phyloP scores from a whole-genome alignment of 2,888 invertebrate genomes.

The Diaprepes abbreviatus region DNA sequence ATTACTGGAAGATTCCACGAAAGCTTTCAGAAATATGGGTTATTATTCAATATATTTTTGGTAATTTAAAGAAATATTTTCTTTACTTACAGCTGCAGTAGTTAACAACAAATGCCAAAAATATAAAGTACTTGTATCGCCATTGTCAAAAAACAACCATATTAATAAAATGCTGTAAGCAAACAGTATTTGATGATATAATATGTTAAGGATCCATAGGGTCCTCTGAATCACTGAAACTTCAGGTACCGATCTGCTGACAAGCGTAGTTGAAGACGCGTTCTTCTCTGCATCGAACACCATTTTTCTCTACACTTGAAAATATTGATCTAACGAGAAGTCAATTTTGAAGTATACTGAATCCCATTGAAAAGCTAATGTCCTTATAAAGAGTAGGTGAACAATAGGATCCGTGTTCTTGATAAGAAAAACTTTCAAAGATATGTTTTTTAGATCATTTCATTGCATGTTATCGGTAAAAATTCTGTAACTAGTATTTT shows the following conservation, averaged over 20 bases:
- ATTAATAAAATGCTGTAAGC: slow-evolving; percentile 55
- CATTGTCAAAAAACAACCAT: slow-evolving; percentile 56
- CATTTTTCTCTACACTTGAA: not conserved
- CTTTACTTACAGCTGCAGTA: slow-evolving; percentile 59
- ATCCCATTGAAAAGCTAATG: not conserved
- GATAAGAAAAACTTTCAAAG: too few species aligned
- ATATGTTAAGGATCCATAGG: slow-evolving; percentile 53
- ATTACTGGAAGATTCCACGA: too few species aligned
- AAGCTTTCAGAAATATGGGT: too few species aligned
- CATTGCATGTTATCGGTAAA: too few species aligned
- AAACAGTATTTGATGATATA: slow-evolving; percentile 58
- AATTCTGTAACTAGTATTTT: too few species aligned
- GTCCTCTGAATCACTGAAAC: slow-evolving; percentile 45
- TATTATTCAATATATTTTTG: too few species aligned
- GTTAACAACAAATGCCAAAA: slow-evolving; percentile 58
- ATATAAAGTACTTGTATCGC: slow-evolving; percentile 34
- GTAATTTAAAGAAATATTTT: too few species aligned
- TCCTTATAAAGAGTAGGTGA: not conserved
- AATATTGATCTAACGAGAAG: not conserved
- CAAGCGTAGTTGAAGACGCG: not conserved
- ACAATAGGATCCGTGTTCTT: not conserved
- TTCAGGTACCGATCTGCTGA: slow-evolving; percentile 15
- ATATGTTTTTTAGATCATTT: too few species aligned
- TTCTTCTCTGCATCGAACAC: not conserved
- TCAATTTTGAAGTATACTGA: not conserved